phyloP scores from a whole-genome alignment of 2,113 vertebrate genomes.

The Salvelinus alpinus region DNA sequence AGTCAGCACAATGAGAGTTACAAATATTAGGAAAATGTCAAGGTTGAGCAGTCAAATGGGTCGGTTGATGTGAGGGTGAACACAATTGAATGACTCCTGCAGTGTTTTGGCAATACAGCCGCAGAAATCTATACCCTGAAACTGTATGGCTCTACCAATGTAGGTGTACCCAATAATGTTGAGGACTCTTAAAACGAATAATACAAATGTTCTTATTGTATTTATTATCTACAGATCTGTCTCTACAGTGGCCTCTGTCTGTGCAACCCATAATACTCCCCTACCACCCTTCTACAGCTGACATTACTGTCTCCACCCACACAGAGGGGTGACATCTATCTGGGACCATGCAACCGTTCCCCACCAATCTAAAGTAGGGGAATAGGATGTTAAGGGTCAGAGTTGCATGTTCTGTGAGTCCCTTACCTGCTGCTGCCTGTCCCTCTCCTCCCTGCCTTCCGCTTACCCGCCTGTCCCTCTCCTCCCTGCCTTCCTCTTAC shows the following conservation, averaged over 20 bases:
- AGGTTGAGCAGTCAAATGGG: conserved; percentile 14
- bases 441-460: too few relatives aligned
- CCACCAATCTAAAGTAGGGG: not conserved
- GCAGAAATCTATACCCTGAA: not conserved
- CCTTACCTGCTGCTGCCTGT: conserved; percentile 45
- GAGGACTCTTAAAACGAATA: too few relatives aligned
- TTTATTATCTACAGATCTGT: too few relatives aligned
- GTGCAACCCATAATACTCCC: not conserved
- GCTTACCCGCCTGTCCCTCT: not conserved
- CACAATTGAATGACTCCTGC: not conserved
- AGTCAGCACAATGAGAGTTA: conserved; percentile 14
- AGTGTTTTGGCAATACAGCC: not conserved
- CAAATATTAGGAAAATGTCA: conserved; percentile 25
- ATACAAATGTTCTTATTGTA: too few relatives aligned
- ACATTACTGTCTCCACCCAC: not conserved
- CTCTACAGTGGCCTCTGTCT: not conserved
- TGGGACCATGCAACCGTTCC: not conserved
- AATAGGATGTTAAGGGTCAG: not conserved
- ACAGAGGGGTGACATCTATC: not conserved
- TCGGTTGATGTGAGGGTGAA: not conserved
- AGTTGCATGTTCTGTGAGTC: not conserved
- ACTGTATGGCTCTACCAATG: too few relatives aligned
- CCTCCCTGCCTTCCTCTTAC: not conserved
- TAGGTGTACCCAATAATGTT: too few relatives aligned
- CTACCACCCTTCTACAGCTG: not conserved